Percentiles rank a stretch among this genome's conserved stretches.
phyloP scores from a whole-genome alignment of 2,113 vertebrate species.

The Lipotes vexillifer region DNA sequence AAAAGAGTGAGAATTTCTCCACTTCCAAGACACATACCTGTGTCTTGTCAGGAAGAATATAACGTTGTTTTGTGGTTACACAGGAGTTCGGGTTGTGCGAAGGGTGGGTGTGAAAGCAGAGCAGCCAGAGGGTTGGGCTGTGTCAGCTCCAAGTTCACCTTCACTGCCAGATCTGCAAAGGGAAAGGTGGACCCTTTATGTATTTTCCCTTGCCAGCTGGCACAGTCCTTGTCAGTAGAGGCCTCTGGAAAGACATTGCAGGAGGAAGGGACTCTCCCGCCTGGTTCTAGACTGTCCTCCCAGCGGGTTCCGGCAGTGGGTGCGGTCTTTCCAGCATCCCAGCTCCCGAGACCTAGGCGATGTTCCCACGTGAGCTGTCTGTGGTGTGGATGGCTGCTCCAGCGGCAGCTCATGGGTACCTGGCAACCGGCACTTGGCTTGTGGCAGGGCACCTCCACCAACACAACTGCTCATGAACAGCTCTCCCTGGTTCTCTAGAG shows the following conservation, averaged over 20 bases:
- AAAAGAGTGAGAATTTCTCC: neutral
- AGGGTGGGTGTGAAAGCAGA: rapidly evolving
- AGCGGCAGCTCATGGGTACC: rapidly evolving
- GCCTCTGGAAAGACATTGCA: too few relatives aligned
- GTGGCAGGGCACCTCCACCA: neutral
- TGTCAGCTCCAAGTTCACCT: neutral
- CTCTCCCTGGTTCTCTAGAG: neutral
- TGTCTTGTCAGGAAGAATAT: neutral
- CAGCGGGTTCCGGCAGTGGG: rapidly evolving
- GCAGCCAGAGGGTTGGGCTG: neutral
- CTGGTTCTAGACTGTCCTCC: neutral
- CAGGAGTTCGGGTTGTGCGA: neutral
- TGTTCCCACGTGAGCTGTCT: rapidly evolving
- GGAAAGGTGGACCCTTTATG: neutral
- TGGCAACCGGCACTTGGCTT: neutral
- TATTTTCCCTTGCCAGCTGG: neutral
- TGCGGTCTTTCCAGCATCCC: neutral
- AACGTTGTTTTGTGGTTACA: too few relatives aligned
- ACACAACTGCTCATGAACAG: neutral
- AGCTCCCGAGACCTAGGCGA: neutral
- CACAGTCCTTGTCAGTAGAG: neutral
- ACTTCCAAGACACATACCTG: neutral
- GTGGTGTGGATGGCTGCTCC: rapidly evolving
- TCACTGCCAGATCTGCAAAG: neutral
- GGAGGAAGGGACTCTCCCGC: neutral